These are phyloP conservation scores for Adineta ricciae DNA, from an alignment of 2,888 invertebrate species.

Conservation along the genomic window DNA sequence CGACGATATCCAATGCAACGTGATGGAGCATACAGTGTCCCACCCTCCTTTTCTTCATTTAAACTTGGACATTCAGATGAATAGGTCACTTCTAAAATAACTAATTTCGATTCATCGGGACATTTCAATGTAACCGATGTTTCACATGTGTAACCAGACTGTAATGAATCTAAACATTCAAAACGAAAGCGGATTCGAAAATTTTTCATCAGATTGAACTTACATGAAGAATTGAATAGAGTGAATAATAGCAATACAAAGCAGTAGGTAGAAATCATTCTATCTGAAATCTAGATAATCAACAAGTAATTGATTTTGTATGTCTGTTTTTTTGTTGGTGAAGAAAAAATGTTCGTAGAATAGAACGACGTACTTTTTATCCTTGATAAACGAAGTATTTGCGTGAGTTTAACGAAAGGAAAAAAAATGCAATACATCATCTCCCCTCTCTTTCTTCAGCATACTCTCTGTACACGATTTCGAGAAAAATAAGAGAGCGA, in stretches of 20 bases:
- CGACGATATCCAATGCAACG: neutral
- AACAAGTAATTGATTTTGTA: neutral
- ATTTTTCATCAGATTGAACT: neutral
- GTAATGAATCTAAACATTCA: neutral
- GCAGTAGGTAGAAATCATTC: neutral
- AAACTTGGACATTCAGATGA: neutral
- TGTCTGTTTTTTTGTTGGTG: neutral
- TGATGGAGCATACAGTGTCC: neutral
- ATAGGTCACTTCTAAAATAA: neutral
- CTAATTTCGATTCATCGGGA: neutral
- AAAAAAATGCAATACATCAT: neutral
- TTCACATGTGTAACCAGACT: slow-evolving; percentile 14
- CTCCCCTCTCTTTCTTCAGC: neutral
- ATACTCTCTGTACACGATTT: neutral
- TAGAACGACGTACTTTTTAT: no score
- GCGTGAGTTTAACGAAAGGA: no score
- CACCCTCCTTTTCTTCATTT: neutral
- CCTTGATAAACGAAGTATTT: no score
- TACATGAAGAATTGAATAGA: neutral
- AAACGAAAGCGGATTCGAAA: neutral
- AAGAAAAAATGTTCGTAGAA: no score
- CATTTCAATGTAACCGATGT: neutral
- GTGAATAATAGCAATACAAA: neutral
- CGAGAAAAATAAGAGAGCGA: neutral
- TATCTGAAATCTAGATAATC: neutral